Conservation (phyloP, 1,140 invertebrate species). For the Drosophila parvula region DNA sequence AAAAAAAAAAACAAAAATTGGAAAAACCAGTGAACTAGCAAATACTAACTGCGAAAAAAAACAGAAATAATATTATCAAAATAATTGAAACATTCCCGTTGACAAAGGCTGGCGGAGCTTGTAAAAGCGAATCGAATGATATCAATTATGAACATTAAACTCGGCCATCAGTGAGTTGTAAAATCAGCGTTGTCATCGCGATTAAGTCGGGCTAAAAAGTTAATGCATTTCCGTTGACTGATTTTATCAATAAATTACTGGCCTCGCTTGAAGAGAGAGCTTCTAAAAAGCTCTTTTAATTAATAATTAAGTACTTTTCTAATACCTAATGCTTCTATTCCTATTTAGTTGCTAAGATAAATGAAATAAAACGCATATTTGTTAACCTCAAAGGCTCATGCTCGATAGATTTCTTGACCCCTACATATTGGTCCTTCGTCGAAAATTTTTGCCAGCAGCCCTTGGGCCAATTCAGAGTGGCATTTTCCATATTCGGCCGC, state of each 20-base stretch:
- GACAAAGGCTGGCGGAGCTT: conserved; percentile 12
- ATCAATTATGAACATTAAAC: conserved; percentile 39
- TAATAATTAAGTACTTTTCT: too few relatives aligned
- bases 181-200: conserved; percentile 8
- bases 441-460: conserved; percentile 2
- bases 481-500: conserved; percentile 41
- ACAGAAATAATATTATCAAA: background rate
- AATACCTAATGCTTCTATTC: too few relatives aligned
- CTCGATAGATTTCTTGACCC: background rate
- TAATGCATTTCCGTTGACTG: background rate
- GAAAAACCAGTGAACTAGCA: background rate
- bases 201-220: conserved; percentile 13
- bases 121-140: conserved; percentile 22
- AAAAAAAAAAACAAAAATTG: conserved; percentile 10
- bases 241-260: background rate
- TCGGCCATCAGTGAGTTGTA: conserved; percentile 20
- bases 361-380: background rate
- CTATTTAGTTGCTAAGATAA: too few relatives aligned
- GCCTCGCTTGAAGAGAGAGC: too few relatives aligned
- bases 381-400: background rate
- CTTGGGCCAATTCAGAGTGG: conserved; percentile 20
- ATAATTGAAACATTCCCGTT: conserved; percentile 37
- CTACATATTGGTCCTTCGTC: background rate
- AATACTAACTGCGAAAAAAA: conserved; percentile 8
- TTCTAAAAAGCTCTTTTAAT: too few relatives aligned